A percentile compares a stretch with the other conserved stretches of the same genome.
Evolutionary conservation across 2,797 vertebrate genomes (phyloP).

Genomic region (Mormyrus proboscirostris): DNA sequence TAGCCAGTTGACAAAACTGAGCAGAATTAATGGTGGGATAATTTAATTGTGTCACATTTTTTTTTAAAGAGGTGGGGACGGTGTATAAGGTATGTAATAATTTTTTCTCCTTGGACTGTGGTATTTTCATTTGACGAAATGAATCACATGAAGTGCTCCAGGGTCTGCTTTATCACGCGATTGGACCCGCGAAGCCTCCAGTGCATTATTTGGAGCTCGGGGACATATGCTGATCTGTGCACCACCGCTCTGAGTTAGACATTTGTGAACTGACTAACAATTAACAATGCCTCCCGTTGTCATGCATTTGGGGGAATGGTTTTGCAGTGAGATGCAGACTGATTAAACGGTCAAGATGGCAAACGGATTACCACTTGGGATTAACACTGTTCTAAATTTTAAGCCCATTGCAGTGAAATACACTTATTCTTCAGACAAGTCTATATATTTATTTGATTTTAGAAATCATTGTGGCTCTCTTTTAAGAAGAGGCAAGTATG

Average conservation of each 20-base stretch:
- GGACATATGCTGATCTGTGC: slow-evolving; percentile 23
- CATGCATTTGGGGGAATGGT: slow-evolving; percentile 26
- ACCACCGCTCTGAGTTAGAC: slow-evolving; percentile 25
- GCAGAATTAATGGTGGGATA: neutral
- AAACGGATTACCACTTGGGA: neutral
- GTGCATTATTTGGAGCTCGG: slow-evolving; percentile 26
- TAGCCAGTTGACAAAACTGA: neutral
- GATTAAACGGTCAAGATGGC: neutral
- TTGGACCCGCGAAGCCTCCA: neutral
- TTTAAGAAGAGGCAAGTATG: neutral
- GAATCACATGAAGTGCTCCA: neutral
- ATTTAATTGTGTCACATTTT: neutral
- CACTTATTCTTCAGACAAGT: neutral
- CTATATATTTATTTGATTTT: neutral
- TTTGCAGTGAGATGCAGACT: neutral
- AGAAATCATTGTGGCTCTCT: neutral
- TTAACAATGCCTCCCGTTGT: slow-evolving; percentile 32
- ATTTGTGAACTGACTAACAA: slow-evolving; percentile 33
- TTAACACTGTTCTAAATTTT: neutral
- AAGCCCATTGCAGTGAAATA: neutral
- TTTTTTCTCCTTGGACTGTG: neutral
- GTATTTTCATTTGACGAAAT: neutral
- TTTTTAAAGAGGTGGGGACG: neutral
- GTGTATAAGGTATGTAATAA: neutral
- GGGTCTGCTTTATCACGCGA: neutral